Base-by-base conservation (phyloP, 1,140 invertebrate species). In the Zaprionus davidi region DNA sequence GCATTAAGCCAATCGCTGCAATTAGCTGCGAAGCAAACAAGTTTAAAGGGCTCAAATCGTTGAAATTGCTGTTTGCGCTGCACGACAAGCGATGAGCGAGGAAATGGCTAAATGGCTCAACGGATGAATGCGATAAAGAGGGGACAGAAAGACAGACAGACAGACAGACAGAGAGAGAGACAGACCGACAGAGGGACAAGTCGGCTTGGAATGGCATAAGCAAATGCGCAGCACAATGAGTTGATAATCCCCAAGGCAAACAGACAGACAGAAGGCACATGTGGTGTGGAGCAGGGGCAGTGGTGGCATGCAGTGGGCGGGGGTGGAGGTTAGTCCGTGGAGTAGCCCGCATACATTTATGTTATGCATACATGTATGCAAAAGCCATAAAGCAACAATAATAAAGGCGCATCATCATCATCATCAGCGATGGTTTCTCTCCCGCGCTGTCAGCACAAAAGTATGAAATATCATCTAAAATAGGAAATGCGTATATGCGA, bases 391-490 rank as follows among this genome's bases (percentile, higher is more conserved):
- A 81, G 84, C 84, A 88, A 88, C 84, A 88, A 88, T 90, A 88
- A 88, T 88, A 88, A 90, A 90, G 81, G 84, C 84, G 88, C 84
- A 88, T 88, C 84, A 88, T 88, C 84, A 88, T 85, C 79, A 81
- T 57, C 79, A 80, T 53, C 51, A 13, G 11, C 22, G 64, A 67
- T 67, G 71, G 71, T 74, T 63, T 58, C 36, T 49, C 51, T 76
- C 24, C 60, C 34, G 64, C 34, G 68, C 83, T 87, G 83, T 87
- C 83, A 87, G 83, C 78, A 87, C 73, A 86, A 87, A 87, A 83
- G 83, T 87, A 87, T 88, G 83, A 87, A 87, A 87, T 87, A 87
- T 87, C 84, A 87, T 87, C 84, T 87, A 87, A 87, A 87, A 90
- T 90, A 81, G 84, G 84, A 88, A 90, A 88, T 88, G 84, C 84